Evolutionary conservation across 2,113 vertebrate genomes (phyloP).

Genomic region (Hassar affinis): DNA sequence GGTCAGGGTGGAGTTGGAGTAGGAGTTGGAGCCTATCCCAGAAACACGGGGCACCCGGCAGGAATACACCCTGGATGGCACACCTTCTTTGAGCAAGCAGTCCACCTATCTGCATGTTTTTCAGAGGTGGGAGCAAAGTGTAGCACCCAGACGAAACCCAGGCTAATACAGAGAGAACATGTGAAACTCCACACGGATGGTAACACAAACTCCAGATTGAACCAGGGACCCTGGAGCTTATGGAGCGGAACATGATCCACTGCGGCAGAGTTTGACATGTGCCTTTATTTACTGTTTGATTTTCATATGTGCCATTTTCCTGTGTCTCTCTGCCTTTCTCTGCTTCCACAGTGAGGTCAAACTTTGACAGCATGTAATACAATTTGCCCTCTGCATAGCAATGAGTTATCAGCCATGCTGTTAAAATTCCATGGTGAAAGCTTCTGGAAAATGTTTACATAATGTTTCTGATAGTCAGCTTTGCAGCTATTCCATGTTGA

Average conservation of each 20-base stretch:
- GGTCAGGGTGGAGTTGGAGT: not conserved
- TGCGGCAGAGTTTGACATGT: not conserved
- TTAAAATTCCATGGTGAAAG: slow-evolving; percentile 55
- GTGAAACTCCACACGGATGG: not conserved
- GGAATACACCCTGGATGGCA: not conserved
- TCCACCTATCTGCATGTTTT: not conserved
- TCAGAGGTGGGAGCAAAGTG: not conserved
- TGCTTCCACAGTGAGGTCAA: not conserved
- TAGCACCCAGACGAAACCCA: not conserved
- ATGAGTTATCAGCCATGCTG: slow-evolving; percentile 65
- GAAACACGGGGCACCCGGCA: not conserved
- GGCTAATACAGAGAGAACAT: not conserved
- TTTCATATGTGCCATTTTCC: not conserved
- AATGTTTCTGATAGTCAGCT: slow-evolving; percentile 65
- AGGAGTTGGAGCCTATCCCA: too few species aligned
- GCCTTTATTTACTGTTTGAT: not conserved
- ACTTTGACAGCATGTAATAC: not conserved
- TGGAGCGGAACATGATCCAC: not conserved
- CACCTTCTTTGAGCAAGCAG: not conserved
- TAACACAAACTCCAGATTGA: not conserved
- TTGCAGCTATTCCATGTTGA: not conserved
- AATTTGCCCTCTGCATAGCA: slow-evolving; percentile 51
- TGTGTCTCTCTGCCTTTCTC: not conserved
- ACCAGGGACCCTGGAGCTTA: not conserved
- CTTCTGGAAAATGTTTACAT: slow-evolving; percentile 60